Evolutionary conservation across 2,888 invertebrate species (phyloP).

Genomic region (Drepanosiphum platanoidis): DNA sequence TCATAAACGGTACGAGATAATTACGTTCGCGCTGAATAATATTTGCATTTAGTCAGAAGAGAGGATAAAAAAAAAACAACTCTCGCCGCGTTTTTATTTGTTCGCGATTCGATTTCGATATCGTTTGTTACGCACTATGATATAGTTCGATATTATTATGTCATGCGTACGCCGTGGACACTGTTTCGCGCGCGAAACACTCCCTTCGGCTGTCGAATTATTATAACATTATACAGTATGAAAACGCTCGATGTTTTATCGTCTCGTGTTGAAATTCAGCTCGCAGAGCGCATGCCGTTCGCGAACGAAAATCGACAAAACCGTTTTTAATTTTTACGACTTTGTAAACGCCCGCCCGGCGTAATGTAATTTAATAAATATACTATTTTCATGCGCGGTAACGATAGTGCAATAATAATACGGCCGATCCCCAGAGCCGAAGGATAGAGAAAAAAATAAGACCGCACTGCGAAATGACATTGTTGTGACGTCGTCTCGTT

Average conservation of each 20-base stretch:
- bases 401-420: background rate
- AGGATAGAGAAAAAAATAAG: slow-evolving; percentile 24
- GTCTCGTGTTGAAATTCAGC: slow-evolving; percentile 14
- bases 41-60: too few relatives aligned
- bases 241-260: background rate
- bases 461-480: background rate
- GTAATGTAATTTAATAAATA: too few relatives aligned
- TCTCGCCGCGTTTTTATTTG: too few relatives aligned
- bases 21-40: too few relatives aligned
- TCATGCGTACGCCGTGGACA: too few relatives aligned
- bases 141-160: too few relatives aligned
- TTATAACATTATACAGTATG: too few relatives aligned
- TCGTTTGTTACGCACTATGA: too few relatives aligned
- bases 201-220: background rate
- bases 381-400: slow-evolving; percentile 29
- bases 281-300: background rate
- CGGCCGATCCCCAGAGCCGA: background rate
- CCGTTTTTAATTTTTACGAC: slow-evolving; percentile 21
- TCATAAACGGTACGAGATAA: too few relatives aligned
- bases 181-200: background rate
- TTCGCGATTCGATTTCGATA: background rate
- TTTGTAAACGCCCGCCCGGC: background rate
- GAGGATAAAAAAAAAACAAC: too few relatives aligned
- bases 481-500: slow-evolving; percentile 18
- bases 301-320: background rate